phyloP scores from a whole-genome alignment of 2,113 vertebrate genomes.

The Nipponia nippon region DNA sequence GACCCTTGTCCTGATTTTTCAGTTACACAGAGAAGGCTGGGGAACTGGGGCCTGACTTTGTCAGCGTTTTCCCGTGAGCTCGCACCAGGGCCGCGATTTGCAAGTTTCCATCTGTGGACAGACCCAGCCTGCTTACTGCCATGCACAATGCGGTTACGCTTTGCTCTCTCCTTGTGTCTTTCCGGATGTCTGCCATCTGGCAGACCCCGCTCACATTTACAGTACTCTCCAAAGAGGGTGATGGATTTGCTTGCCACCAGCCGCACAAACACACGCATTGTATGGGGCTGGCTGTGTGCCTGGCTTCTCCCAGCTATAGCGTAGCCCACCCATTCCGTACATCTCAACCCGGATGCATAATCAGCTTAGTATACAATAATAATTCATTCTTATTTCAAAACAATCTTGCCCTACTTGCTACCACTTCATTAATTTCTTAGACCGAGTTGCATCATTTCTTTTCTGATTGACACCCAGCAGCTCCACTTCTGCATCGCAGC shows the following conservation, averaged over 20 bases:
- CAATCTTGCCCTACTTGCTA: not conserved
- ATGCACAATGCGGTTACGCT: rapidly evolving
- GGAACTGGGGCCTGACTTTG: not conserved
- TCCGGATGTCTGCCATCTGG: not conserved
- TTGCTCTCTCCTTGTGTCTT: not conserved
- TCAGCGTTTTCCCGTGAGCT: not conserved
- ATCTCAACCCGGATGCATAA: not conserved
- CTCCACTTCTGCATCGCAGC: not conserved
- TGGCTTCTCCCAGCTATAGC: not conserved
- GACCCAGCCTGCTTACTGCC: not conserved
- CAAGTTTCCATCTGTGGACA: not conserved
- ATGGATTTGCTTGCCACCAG: not conserved
- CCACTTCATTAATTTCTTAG: not conserved
- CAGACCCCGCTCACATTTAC: not conserved
- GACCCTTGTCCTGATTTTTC: not conserved
- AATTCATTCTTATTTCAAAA: not conserved
- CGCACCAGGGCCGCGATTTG: not conserved
- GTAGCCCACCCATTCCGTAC: not conserved
- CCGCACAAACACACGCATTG: constrained; percentile 6
- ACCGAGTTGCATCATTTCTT: not conserved
- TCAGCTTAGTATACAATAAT: not conserved
- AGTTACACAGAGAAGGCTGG: not conserved
- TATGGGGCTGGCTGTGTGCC: not conserved
- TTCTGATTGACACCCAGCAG: not conserved
- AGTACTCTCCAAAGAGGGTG: not conserved